A percentile compares a stretch with the other conserved stretches of the same genome.
Conservation (phyloP, 2,888 invertebrate genomes). For the Diaperis boleti region DNA sequence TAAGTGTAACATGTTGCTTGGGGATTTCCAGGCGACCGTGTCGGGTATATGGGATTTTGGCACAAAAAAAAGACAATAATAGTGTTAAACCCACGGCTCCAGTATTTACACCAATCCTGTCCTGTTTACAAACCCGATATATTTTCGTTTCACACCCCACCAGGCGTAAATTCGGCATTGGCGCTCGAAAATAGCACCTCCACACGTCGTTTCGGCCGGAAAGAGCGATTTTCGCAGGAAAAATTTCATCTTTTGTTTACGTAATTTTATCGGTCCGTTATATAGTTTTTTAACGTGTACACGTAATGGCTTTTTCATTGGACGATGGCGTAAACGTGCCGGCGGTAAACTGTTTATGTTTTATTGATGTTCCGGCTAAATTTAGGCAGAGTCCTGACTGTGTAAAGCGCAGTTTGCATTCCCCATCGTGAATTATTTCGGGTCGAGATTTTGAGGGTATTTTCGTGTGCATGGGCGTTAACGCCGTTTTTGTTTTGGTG, state of each 20-base stretch:
- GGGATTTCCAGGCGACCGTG: too few species aligned
- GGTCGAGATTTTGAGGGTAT: too few species aligned
- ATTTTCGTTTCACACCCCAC: constrained; percentile 15
- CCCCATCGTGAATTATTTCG: too few species aligned
- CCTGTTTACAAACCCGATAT: constrained; percentile 4
- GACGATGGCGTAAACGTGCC: constrained; percentile 22
- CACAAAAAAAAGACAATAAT: too few species aligned
- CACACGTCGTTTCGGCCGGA: constrained; percentile 1
- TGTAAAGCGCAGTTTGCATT: constrained; percentile 16
- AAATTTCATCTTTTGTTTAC: constrained; percentile 23
- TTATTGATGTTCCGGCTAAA: constrained; percentile 23
- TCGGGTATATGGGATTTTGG: too few species aligned
- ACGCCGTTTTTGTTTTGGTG: too few species aligned
- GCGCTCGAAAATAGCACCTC: constrained; percentile 10
- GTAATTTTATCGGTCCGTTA: constrained; percentile 26
- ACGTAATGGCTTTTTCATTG: constrained; percentile 30
- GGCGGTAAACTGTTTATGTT: constrained; percentile 31
- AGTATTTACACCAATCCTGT: too few species aligned
- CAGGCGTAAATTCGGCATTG: constrained; percentile 8
- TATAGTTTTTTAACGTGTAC: constrained; percentile 12
- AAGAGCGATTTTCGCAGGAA: background rate
- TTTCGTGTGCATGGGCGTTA: too few species aligned
- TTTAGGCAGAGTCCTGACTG: constrained; percentile 22
- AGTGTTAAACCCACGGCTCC: too few species aligned
- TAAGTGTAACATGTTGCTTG: too few species aligned